Evolutionary conservation across 2,113 vertebrate genomes (phyloP).

Genomic region (Pedionomus torquatus): DNA sequence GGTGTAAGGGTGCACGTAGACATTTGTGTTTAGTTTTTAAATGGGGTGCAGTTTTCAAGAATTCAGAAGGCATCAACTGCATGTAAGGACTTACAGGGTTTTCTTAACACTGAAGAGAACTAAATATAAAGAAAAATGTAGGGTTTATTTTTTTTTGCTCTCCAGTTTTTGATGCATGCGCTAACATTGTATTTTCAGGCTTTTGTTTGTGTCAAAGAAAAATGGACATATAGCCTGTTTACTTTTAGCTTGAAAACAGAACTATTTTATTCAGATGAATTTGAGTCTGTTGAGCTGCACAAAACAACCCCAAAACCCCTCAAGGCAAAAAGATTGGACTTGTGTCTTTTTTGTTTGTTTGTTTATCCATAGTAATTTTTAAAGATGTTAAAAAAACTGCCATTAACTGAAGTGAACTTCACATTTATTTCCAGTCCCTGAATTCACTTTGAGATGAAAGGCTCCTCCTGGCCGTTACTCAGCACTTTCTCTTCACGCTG

Average conservation of each 20-base stretch:
- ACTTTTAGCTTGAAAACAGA: neutral
- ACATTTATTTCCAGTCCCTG: slow-evolving; percentile 25
- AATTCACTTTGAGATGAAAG: slow-evolving; percentile 53
- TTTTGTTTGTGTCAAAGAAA: neutral
- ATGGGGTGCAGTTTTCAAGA: neutral
- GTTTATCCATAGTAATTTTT: neutral
- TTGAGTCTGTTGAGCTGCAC: neutral
- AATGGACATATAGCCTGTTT: neutral
- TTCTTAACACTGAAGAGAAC: neutral
- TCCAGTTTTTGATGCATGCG: neutral
- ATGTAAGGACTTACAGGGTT: neutral
- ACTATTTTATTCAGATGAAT: neutral
- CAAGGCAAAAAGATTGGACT: neutral
- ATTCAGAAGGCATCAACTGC: neutral
- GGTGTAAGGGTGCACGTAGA: slow-evolving; percentile 13
- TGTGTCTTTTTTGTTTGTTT: neutral
- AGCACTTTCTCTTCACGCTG: neutral
- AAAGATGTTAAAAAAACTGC: neutral
- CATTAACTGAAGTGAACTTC: slow-evolving; percentile 21
- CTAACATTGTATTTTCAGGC: neutral
- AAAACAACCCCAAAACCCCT: neutral
- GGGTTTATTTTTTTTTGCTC: neutral
- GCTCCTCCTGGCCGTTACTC: slow-evolving; percentile 14
- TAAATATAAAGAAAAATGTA: neutral
- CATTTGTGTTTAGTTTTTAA: neutral